Percentiles rank a stretch among this genome's conserved stretches.
These are phyloP conservation scores for Halictus ligatus DNA, from an alignment of 2,888 invertebrate species.

Conservation along the genomic window DNA sequence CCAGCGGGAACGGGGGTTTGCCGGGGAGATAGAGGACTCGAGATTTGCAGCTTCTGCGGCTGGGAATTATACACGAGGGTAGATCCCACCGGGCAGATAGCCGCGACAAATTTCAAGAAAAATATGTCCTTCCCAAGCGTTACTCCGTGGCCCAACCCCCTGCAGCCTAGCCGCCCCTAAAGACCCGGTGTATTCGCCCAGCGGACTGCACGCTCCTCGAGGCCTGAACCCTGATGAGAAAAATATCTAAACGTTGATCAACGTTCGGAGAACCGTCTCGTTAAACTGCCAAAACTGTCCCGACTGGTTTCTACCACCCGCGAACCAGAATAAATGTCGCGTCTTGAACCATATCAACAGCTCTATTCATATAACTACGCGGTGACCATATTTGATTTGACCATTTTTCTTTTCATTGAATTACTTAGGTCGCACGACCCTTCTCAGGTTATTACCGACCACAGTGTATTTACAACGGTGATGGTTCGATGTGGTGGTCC, in stretches of 20 bases:
- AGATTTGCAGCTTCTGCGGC: slow-evolving; percentile 85
- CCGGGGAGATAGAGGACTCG: slow-evolving; percentile 70
- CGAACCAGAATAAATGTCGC: neutral
- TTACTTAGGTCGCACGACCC: too few species aligned
- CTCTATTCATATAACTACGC: too few species aligned
- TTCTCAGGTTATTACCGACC: too few species aligned
- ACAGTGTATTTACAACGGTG: too few species aligned
- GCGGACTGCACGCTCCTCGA: slow-evolving; percentile 71
- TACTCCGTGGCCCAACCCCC: slow-evolving; percentile 13
- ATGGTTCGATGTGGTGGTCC: too few species aligned
- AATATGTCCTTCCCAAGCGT: slow-evolving; percentile 78
- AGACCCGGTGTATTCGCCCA: slow-evolving; percentile 67
- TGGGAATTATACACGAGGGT: slow-evolving; percentile 81
- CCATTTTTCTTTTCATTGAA: too few species aligned
- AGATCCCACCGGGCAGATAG: slow-evolving; percentile 81
- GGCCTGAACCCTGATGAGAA: slow-evolving; percentile 77
- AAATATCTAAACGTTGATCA: slow-evolving; percentile 83
- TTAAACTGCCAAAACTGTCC: slow-evolving; percentile 76
- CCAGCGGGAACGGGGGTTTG: slow-evolving; percentile 39
- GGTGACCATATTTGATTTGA: too few species aligned
- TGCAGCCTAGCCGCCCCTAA: slow-evolving; percentile 50
- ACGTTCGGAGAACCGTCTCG: slow-evolving; percentile 77
- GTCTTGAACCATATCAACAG: too few species aligned
- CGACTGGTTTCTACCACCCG: slow-evolving; percentile 8
- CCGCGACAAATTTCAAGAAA: slow-evolving; percentile 83